Conservation (phyloP, 2,888 invertebrate species). For the Andrena camellia region DNA sequence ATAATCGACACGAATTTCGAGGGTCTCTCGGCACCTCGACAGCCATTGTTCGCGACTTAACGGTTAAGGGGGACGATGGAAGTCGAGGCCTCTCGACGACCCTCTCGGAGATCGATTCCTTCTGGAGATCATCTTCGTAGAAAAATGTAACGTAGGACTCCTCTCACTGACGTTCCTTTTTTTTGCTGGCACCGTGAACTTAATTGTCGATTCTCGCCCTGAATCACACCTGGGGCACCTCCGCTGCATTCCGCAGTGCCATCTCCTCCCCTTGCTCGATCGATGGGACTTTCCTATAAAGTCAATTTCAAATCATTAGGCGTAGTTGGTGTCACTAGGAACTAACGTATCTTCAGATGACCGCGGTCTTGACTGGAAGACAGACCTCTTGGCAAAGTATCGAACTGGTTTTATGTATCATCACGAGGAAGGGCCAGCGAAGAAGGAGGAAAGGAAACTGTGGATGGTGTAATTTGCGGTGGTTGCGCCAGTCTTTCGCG, state of each 20-base stretch:
- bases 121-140: constrained; percentile 50
- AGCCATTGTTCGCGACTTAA: constrained; percentile 1
- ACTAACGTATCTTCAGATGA: too few species aligned
- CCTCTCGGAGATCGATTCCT: constrained; percentile 34
- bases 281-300: constrained; percentile 83
- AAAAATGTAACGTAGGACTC: constrained; percentile 55
- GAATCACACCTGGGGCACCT: constrained; percentile 80
- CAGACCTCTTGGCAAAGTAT: background rate
- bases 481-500: background rate
- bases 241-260: constrained; percentile 72
- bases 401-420: background rate
- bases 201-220: constrained; percentile 4
- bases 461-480: background rate
- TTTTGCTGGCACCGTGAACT: constrained; percentile 43
- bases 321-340: background rate
- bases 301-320: background rate
- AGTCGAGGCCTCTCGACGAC: background rate
- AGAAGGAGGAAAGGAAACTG: constrained; percentile 9
- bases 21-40: background rate
- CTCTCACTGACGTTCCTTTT: constrained; percentile 42
- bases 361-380: too few species aligned
- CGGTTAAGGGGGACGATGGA: background rate
- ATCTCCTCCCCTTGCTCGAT: constrained; percentile 84
- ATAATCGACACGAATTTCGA: constrained; percentile 20
- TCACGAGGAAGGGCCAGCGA: background rate